Conservation (phyloP, 2,888 invertebrate species). For the Creontiades dilutus region DNA sequence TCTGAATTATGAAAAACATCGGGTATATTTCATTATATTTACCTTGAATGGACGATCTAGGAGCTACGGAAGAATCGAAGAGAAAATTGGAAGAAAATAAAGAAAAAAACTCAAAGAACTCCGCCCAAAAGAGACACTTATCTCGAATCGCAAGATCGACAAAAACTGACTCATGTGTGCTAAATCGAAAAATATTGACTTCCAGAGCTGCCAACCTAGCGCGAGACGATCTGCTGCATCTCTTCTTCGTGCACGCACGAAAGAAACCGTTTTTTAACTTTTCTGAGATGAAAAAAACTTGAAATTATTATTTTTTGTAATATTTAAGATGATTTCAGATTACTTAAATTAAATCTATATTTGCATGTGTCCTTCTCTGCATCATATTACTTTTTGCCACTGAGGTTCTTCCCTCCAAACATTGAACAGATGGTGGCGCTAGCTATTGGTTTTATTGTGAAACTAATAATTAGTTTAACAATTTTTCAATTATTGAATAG, state of each 20-base stretch:
- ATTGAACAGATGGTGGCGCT: too few species aligned
- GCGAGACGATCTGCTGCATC: not conserved
- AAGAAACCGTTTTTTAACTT: too few species aligned
- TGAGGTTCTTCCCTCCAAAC: too few species aligned
- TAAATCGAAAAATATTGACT: slow-evolving; percentile 52
- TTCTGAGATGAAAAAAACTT: too few species aligned
- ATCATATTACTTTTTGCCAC: too few species aligned
- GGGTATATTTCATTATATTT: not conserved
- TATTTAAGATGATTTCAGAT: too few species aligned
- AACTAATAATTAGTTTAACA: too few species aligned
- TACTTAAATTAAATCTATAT: too few species aligned
- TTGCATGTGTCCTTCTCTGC: too few species aligned
- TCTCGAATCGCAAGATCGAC: slow-evolving; percentile 2
- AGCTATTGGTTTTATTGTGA: too few species aligned
- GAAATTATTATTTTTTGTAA: too few species aligned
- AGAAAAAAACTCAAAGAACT: not conserved
- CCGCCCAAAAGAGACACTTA: not conserved
- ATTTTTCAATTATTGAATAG: too few species aligned
- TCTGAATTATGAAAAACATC: not conserved
- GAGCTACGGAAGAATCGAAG: not conserved
- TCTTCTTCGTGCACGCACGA: not conserved
- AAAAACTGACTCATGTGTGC: slow-evolving; percentile 45
- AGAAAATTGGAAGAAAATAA: slow-evolving; percentile 2
- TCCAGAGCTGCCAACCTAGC: slow-evolving; percentile 52
- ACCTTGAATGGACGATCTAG: not conserved